Percentiles rank a stretch among this genome's conserved stretches.
Evolutionary conservation across 37 sponge, comb jelly and placozoan species (phyloP).

Genomic region (Tethya wilhelma): DNA sequence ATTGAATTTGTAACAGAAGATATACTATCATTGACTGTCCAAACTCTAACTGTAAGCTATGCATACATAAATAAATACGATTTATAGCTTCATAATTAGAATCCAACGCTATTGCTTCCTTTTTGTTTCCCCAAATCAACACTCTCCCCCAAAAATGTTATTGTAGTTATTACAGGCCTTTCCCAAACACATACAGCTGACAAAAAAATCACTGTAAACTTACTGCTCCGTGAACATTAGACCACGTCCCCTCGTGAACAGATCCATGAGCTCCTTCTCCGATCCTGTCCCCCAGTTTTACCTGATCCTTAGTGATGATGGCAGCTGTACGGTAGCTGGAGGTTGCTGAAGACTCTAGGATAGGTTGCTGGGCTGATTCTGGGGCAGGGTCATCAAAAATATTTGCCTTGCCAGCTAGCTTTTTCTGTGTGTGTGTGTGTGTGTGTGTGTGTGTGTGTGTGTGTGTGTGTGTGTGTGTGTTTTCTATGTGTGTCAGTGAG

Average conservation of each 20-base stretch:
- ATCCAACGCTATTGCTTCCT: too few species aligned
- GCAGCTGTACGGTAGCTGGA: slow-evolving; percentile 13
- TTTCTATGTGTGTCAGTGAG: background rate
- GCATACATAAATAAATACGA: too few species aligned
- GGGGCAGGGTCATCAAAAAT: slow-evolving; percentile 16
- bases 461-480: slow-evolving; percentile 1
- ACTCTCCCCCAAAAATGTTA: too few species aligned
- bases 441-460: background rate
- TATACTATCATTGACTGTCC: too few species aligned
- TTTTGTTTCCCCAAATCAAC: too few species aligned
- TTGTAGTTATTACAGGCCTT: too few species aligned
- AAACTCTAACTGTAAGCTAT: too few species aligned
- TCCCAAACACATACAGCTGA: too few species aligned
- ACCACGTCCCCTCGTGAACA: slow-evolving; percentile 50
- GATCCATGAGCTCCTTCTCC: slow-evolving; percentile 68
- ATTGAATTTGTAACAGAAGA: too few species aligned
- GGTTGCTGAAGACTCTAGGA: too few species aligned
- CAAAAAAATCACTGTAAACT: too few species aligned
- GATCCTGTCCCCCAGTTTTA: slow-evolving; percentile 26
- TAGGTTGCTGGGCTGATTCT: background rate
- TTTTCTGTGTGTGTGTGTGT: slow-evolving; percentile 1
- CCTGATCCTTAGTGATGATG: slow-evolving; percentile 37
- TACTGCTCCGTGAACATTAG: slow-evolving; percentile 40
- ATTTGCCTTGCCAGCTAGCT: slow-evolving; percentile 11
- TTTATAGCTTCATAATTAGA: too few species aligned